Percentiles rank a stretch among this genome's conserved stretches.
Evolutionary conservation across 2,113 vertebrate species (phyloP).

Genomic region (Girardinichthys multiradiatus): DNA sequence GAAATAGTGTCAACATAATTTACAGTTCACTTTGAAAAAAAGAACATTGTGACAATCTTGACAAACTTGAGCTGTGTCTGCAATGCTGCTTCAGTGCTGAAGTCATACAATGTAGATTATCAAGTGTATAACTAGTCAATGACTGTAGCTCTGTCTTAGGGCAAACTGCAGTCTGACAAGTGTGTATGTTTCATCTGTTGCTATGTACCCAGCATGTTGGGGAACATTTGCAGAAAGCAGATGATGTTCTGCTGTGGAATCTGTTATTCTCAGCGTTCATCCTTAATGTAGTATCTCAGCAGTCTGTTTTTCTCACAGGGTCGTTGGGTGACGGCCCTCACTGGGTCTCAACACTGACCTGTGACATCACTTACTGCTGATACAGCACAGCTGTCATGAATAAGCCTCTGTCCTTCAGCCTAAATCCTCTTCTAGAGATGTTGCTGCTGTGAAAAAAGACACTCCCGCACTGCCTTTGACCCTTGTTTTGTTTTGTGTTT

Average conservation of each 20-base stretch:
- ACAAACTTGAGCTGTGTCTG: not conserved
- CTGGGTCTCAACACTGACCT: slow-evolving; percentile 70
- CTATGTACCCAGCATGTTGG: not conserved
- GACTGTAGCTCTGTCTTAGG: not conserved
- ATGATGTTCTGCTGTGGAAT: slow-evolving; percentile 69
- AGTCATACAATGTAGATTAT: not conserved
- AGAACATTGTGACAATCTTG: not conserved
- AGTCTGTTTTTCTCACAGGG: slow-evolving; percentile 63
- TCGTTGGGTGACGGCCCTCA: slow-evolving; percentile 57
- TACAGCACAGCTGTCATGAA: slow-evolving; percentile 61
- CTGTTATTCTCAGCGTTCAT: slow-evolving; percentile 47
- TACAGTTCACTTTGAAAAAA: no score
- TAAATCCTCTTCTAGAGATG: slow-evolving; percentile 44
- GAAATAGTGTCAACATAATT: no score
- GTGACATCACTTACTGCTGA: slow-evolving; percentile 75
- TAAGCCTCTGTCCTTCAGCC: slow-evolving; percentile 55
- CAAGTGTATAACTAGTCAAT: not conserved
- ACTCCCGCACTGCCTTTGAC: slow-evolving; percentile 46
- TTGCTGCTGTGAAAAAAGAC: slow-evolving; percentile 53
- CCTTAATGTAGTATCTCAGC: slow-evolving; percentile 53
- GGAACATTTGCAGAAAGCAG: slow-evolving; percentile 20
- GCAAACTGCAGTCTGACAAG: not conserved
- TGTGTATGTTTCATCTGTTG: not conserved
- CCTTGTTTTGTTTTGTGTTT: slow-evolving; percentile 65
- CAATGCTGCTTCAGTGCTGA: not conserved